Conservation (phyloP, 2,888 invertebrate genomes). For the Stictocephala bisonia region DNA sequence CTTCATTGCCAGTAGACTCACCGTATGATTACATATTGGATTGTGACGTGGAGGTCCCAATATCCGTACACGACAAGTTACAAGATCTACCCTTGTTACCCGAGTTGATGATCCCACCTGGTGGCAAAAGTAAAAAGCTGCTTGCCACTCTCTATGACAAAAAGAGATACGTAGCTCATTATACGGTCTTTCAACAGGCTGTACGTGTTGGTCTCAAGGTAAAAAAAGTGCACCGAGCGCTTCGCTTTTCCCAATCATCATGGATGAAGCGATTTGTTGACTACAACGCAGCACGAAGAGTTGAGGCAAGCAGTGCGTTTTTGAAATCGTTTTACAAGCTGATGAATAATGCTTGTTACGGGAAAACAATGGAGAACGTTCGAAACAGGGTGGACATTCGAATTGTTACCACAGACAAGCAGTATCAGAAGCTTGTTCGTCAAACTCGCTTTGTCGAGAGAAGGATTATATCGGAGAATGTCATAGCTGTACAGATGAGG, state of each 20-base stretch:
- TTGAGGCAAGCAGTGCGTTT: no score
- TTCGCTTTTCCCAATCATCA: neutral
- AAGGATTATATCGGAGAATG: no score
- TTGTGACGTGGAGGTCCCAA: neutral
- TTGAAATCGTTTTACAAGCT: no score
- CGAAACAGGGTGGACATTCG: no score
- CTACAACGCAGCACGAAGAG: neutral
- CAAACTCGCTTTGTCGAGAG: no score
- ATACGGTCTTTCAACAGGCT: neutral
- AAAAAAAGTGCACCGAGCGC: neutral
- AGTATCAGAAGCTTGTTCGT: no score
- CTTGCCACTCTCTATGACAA: neutral
- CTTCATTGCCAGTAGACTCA: neutral
- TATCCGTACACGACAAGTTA: neutral
- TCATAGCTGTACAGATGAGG: no score
- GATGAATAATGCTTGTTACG: no score
- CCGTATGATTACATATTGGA: neutral
- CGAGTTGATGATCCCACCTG: neutral
- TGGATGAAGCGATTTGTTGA: neutral
- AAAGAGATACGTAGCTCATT: neutral
- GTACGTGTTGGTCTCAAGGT: neutral
- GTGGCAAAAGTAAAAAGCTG: neutral
- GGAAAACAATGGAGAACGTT: no score
- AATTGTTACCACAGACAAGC: no score
- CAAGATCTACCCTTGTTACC: neutral